phyloP scores from a whole-genome alignment of 2,888 invertebrate species.

The Andrena praecox region DNA sequence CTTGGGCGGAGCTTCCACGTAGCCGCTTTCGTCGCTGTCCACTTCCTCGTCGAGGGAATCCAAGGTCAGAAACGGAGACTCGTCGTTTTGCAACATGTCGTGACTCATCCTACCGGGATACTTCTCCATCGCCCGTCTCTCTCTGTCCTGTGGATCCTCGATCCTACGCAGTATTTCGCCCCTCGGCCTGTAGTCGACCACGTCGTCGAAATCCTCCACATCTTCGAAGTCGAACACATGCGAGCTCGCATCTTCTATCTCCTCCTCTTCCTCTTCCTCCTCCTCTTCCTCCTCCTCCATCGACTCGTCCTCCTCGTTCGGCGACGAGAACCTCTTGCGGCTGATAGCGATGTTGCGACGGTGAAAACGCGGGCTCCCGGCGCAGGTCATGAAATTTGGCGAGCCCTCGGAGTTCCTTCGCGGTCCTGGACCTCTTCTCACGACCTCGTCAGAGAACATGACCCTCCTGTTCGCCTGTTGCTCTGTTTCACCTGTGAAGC shows the following conservation, averaged over 20 bases:
- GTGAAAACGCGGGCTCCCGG: conserved; percentile 81
- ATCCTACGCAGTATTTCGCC: conserved; percentile 77
- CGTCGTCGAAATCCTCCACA: conserved; percentile 81
- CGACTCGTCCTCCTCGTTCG: conserved; percentile 79
- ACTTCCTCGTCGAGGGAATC: conserved; percentile 89
- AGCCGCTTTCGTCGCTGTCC: conserved; percentile 96
- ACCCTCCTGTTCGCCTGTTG: conserved; percentile 71
- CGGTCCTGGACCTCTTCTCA: conserved; percentile 66
- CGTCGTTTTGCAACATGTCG: conserved; percentile 76
- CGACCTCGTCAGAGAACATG: conserved; percentile 72
- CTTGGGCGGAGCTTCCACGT: conserved; percentile 89
- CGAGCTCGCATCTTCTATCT: conserved; percentile 65
- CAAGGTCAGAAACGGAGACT: conserved; percentile 78
- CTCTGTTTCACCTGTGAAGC: conserved; percentile 65
- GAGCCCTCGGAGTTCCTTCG: conserved; percentile 83
- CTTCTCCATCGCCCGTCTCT: conserved; percentile 70
- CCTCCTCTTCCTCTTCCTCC: conserved; percentile 68
- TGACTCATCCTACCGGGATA: conserved; percentile 70
- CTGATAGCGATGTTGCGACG: conserved; percentile 64
- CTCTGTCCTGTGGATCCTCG: conserved; percentile 75
- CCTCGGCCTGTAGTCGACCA: conserved; percentile 82
- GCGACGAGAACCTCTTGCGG: conserved; percentile 75
- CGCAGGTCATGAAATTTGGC: conserved; percentile 82
- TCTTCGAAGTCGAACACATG: conserved; percentile 82
- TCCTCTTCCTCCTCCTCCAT: conserved; percentile 77